Evolutionary conservation across 2,888 invertebrate species (phyloP).

Genomic region (Nephrotoma appendiculata): DNA sequence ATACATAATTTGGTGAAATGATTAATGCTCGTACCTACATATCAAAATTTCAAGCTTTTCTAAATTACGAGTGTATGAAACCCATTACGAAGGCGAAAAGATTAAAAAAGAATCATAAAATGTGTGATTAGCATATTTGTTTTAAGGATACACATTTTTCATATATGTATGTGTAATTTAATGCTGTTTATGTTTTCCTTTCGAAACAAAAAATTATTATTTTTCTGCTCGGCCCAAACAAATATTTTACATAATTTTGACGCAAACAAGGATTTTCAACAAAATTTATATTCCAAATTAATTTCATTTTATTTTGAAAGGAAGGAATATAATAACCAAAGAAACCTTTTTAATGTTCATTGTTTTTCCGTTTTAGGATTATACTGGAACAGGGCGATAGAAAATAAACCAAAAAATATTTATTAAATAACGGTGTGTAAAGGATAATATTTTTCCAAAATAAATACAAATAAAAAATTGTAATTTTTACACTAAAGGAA

Average conservation of each 20-base stretch:
- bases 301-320: not conserved
- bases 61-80: not conserved
- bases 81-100: not conserved
- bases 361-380: not conserved
- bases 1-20: not conserved
- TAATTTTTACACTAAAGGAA: not conserved
- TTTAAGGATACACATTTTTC: not conserved
- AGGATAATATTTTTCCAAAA: not conserved
- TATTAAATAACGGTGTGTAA: not conserved
- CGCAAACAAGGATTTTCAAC: not conserved
- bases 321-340: not conserved
- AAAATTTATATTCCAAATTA: not conserved
- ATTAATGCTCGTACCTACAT: not conserved
- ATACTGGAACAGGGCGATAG: not conserved
- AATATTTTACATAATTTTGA: not conserved
- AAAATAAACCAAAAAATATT: not conserved
- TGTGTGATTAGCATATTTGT: not conserved
- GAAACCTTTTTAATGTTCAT: not conserved
- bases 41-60: not conserved
- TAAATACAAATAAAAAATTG: not conserved
- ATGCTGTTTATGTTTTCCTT: not conserved
- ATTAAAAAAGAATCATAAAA: not conserved
- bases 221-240: not conserved
- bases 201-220: not conserved
- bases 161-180: not conserved